Conservation (phyloP, 2,888 invertebrate species). For the Apodemia zela region DNA sequence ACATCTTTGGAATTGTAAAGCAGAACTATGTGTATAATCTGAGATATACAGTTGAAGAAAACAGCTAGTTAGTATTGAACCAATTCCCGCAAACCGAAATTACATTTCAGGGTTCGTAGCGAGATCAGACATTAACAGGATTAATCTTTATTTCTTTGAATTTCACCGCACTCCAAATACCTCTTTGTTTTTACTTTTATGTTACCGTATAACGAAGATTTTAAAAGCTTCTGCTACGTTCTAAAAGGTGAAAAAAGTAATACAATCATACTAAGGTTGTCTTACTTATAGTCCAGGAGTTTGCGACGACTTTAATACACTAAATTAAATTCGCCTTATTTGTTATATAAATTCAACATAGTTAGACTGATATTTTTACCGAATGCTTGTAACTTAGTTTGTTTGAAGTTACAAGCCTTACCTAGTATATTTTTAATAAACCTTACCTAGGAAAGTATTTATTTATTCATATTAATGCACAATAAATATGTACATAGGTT, state of each 20-base stretch:
- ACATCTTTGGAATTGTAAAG: too few species aligned
- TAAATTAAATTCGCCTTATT: neutral
- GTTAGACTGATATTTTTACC: too few species aligned
- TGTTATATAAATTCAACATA: too few species aligned
- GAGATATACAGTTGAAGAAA: neutral
- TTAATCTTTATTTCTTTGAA: slow-evolving; percentile 6
- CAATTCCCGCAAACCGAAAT: neutral
- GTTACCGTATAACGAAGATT: neutral
- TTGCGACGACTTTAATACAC: neutral
- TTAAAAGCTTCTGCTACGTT: slow-evolving; percentile 2
- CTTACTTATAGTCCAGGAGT: neutral
- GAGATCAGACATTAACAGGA: neutral
- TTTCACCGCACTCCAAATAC: slow-evolving; percentile 5
- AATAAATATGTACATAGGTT: too few species aligned
- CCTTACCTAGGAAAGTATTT: too few species aligned
- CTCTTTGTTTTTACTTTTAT: slow-evolving; percentile 11
- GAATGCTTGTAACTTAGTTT: too few species aligned
- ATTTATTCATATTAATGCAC: too few species aligned
- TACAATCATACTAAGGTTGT: neutral
- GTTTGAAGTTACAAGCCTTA: too few species aligned
- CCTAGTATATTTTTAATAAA: too few species aligned
- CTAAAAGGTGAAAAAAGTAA: neutral
- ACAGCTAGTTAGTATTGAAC: neutral
- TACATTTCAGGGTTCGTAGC: neutral
- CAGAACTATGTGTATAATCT: too few species aligned